Base-by-base conservation (phyloP, 2,797 vertebrate species). In the Peromyscus melanophrys region DNA sequence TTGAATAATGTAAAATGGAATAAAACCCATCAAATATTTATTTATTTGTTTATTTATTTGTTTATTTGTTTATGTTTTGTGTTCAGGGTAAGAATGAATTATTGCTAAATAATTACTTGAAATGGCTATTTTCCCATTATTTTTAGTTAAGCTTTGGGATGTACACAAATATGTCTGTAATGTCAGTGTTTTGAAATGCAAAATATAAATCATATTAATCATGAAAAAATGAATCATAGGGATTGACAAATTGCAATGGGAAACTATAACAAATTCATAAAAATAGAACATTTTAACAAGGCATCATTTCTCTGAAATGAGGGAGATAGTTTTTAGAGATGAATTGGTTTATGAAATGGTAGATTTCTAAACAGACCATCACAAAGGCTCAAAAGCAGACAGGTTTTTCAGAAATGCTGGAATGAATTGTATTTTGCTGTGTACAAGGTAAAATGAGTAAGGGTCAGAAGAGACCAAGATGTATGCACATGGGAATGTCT, bases 131-230 rank as follows among this genome's bases (percentile, higher is more conserved):
- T 81, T 88, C 29, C 8, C 2, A 55, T 93, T 77, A 86, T 27
- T 92, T 87, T 94, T 90, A 75, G 8, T 69, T 94, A 86, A 77
- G 1, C 23, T 86, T 8, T 82, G 40, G 86, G 6, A 11, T 65
- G 6, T 17, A 55, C 0, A 69, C 0, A 46, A n/a, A 9, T 29
- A 73, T 11, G 37, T 59, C 9, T 1, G 25, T 17, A 65, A 9
- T 46, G 71, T 5, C 10, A 65, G 21, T 78, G 7, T 57, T 89
- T 40, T 55, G 4, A 78, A 34, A 52, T 71, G 46, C 11, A 29
- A 29, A 91, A 31, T 46, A 23, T 65, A 34, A 43, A 78, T n/a
- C 19, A 46, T 75, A 63, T 34, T 46, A 82, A 69, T 85, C 63
- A 34, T 49, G 31, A 55, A 55, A 77, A 80, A 80, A 59, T 65